These are phyloP conservation scores for Adelphocoris suturalis DNA, from an alignment of 2,888 invertebrate genomes.

Conservation along the genomic window DNA sequence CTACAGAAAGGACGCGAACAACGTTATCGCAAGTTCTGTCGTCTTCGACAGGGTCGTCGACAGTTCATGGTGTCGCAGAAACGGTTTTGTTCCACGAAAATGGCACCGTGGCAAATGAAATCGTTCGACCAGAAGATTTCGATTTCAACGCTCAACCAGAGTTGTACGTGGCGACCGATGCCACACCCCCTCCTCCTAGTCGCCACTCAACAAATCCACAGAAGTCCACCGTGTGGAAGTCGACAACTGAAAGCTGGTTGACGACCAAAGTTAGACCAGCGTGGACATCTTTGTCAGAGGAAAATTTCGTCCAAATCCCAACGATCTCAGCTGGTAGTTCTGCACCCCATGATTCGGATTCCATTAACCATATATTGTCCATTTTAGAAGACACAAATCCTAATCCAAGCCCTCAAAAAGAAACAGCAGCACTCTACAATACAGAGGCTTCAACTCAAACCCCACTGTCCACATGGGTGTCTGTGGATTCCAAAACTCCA, in stretches of 20 bases:
- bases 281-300: constrained; percentile 75
- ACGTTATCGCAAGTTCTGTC: constrained; percentile 2
- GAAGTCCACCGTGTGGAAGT: constrained; percentile 74
- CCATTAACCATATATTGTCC: constrained; percentile 80
- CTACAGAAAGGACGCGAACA: constrained; percentile 70
- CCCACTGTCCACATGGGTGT: constrained; percentile 78
- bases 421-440: constrained; percentile 51
- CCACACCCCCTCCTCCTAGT: constrained; percentile 69
- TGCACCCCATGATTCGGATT: constrained; percentile 74
- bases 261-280: constrained; percentile 72
- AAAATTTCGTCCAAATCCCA: constrained; percentile 78
- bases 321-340: constrained; percentile 77
- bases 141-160: constrained; percentile 75
- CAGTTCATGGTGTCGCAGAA: constrained; percentile 78
- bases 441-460: constrained; percentile 74
- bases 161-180: constrained; percentile 72
- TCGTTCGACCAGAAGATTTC: constrained; percentile 79
- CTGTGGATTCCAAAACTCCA: constrained; percentile 76
- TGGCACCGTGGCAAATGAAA: constrained; percentile 78
- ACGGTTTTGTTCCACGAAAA: constrained; percentile 79
- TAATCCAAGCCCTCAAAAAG: constrained; percentile 37
- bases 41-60: constrained; percentile 65
- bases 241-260: constrained; percentile 71
- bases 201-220: constrained; percentile 70
- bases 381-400: constrained; percentile 78